Evolutionary conservation across 2,888 invertebrate species (phyloP).

Genomic region (Scaptomyza tumidula): DNA sequence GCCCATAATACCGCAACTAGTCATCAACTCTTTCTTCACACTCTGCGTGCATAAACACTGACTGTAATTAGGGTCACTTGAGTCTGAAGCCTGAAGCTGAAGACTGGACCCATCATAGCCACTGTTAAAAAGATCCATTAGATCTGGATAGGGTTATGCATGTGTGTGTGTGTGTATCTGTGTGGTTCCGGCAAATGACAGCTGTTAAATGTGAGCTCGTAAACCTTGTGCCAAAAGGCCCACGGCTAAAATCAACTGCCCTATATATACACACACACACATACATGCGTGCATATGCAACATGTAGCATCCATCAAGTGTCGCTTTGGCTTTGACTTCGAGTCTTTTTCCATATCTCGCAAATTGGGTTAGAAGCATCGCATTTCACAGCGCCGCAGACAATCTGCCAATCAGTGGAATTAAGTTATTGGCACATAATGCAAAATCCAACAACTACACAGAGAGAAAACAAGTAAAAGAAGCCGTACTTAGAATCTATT

Average conservation of each 20-base stretch:
- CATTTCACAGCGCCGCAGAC: slow-evolving; percentile 61
- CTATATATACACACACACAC: background rate
- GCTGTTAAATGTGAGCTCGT: slow-evolving; percentile 39
- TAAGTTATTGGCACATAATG: slow-evolving; percentile 54
- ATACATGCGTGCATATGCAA: background rate
- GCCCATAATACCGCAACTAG: slow-evolving; percentile 50
- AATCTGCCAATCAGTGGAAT: slow-evolving; percentile 62
- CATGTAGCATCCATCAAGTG: slow-evolving; percentile 38
- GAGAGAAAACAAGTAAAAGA: background rate
- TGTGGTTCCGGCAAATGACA: background rate
- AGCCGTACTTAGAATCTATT: no score
- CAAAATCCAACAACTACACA: slow-evolving; percentile 15
- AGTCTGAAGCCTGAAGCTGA: slow-evolving; percentile 25
- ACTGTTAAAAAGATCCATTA: background rate
- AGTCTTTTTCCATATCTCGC: slow-evolving; percentile 38
- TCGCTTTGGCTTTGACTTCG: slow-evolving; percentile 10
- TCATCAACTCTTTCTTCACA: slow-evolving; percentile 30
- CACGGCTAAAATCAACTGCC: slow-evolving; percentile 3
- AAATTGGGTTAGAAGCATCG: slow-evolving; percentile 73
- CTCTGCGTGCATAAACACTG: slow-evolving; percentile 23
- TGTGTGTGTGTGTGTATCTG: background rate
- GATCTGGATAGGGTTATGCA: background rate
- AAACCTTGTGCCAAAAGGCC: slow-evolving; percentile 23
- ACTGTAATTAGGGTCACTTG: slow-evolving; percentile 70
- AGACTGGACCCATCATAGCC: slow-evolving; percentile 24